phyloP scores from a whole-genome alignment of 2,888 invertebrate genomes.

The Mantis religiosa region DNA sequence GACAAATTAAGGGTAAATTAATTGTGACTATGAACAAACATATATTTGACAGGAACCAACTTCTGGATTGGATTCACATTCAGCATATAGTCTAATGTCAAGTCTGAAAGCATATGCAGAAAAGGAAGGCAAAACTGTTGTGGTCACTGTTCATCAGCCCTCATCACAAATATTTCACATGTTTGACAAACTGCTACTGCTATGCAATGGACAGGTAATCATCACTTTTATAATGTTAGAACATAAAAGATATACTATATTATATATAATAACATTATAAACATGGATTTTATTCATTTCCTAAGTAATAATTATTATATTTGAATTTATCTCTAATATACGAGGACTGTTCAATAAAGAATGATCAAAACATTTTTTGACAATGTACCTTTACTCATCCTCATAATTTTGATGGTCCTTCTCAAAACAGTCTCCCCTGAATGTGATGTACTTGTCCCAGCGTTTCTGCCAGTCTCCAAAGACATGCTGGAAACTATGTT shows the following conservation, averaged over 20 bases:
- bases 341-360: no score
- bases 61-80: slow-evolving; percentile 76
- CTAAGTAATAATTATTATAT: no score
- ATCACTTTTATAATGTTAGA: neutral
- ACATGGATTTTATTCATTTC: no score
- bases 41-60: slow-evolving; percentile 65
- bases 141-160: slow-evolving; percentile 77
- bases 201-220: slow-evolving; percentile 60
- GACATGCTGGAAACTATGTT: no score
- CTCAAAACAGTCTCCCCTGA: no score
- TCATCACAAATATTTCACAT: slow-evolving; percentile 80
- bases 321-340: no score
- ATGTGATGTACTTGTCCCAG: no score
- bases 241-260: neutral
- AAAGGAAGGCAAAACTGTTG: slow-evolving; percentile 71
- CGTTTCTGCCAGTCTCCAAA: no score
- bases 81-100: slow-evolving; percentile 69
- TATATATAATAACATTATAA: neutral
- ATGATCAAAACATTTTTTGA: no score
- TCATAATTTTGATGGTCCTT: no score
- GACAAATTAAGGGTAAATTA: neutral
- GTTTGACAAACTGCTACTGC: slow-evolving; percentile 68
- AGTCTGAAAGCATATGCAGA: slow-evolving; percentile 70
- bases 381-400: no score
- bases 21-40: neutral